A percentile compares a stretch with the other conserved stretches of the same genome.
Conservation (phyloP, 2,888 invertebrate species). For the Xestia ashworthii region DNA sequence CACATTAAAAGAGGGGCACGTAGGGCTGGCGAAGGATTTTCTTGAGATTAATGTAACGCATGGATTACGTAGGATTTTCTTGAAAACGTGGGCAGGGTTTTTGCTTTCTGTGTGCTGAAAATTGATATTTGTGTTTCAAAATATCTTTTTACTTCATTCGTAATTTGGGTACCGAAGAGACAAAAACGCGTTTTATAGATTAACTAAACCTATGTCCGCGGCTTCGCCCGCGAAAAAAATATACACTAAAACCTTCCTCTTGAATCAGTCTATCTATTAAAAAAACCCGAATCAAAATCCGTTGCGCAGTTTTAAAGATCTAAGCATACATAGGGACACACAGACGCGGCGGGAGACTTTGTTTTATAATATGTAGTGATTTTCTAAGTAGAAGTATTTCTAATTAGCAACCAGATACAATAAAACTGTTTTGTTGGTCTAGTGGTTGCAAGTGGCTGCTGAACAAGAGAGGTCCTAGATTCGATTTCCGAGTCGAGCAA, state of each 20-base stretch:
- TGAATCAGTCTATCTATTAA: too few relatives aligned
- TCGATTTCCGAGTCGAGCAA: not conserved
- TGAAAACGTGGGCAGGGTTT: slow-evolving; percentile 26
- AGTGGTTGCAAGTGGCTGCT: not conserved
- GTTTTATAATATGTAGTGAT: too few relatives aligned
- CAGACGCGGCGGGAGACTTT: too few relatives aligned
- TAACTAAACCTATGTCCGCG: too few relatives aligned
- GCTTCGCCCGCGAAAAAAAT: too few relatives aligned
- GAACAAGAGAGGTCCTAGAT: not conserved
- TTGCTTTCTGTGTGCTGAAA: slow-evolving; percentile 9
- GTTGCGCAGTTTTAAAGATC: too few relatives aligned
- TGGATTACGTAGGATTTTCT: slow-evolving; percentile 56
- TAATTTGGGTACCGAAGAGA: not conserved
- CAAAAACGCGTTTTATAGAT: not conserved
- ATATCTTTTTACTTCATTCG: not conserved
- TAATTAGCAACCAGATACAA: not conserved
- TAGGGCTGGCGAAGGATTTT: slow-evolving; percentile 61
- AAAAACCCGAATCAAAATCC: too few relatives aligned
- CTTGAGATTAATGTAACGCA: slow-evolving; percentile 61
- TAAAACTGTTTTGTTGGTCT: not conserved
- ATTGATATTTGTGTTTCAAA: not conserved
- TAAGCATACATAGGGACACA: too few relatives aligned
- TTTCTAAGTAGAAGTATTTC: not conserved
- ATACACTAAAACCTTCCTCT: too few relatives aligned
- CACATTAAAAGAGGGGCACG: slow-evolving; percentile 87